Evolutionary conservation across 2,888 invertebrate genomes (phyloP).

Genomic region (Elegia similella): DNA sequence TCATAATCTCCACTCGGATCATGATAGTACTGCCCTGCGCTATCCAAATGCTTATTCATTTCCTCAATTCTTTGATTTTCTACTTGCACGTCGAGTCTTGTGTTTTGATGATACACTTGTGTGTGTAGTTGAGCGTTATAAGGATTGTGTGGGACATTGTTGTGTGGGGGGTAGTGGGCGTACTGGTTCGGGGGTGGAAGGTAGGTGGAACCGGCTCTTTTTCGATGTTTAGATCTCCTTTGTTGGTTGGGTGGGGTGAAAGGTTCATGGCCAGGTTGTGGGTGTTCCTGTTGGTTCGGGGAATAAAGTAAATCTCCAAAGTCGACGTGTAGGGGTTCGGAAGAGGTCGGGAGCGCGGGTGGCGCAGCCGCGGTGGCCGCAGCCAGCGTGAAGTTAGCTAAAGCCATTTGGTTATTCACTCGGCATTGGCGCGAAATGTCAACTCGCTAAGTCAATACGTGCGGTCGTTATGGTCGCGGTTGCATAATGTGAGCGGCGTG

Average conservation of each 20-base stretch:
- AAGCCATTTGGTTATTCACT: conserved; percentile 66
- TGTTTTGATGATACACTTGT: conserved; percentile 67
- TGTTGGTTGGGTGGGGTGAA: conserved; percentile 54
- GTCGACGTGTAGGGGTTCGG: conserved; percentile 56
- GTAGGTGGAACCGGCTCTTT: conserved; percentile 71
- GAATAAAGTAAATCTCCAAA: conserved; percentile 71
- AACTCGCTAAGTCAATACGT: conserved; percentile 54
- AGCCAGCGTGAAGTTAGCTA: conserved; percentile 69
- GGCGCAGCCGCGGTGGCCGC: conserved; percentile 59
- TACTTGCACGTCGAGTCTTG: conserved; percentile 62
- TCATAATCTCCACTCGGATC: conserved; percentile 75
- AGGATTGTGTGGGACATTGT: conserved; percentile 62
- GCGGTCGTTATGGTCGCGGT: conserved; percentile 49
- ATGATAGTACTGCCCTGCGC: conserved; percentile 69
- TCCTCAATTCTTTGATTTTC: conserved; percentile 68
- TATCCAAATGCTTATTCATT: conserved; percentile 61
- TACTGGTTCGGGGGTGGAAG: conserved; percentile 71
- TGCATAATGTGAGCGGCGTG: conserved; percentile 56
- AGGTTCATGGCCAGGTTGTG: conserved; percentile 52
- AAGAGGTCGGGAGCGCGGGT: conserved; percentile 51
- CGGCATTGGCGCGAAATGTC: conserved; percentile 66
- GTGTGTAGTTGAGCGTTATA: conserved; percentile 60
- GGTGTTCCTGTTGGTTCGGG: conserved; percentile 58
- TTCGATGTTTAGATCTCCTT: conserved; percentile 63
- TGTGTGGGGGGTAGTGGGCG: conserved; percentile 64